Percentiles rank a stretch among this genome's conserved stretches.
phyloP scores from a whole-genome alignment of 2,113 vertebrate genomes.

The Perognathus longimembris region DNA sequence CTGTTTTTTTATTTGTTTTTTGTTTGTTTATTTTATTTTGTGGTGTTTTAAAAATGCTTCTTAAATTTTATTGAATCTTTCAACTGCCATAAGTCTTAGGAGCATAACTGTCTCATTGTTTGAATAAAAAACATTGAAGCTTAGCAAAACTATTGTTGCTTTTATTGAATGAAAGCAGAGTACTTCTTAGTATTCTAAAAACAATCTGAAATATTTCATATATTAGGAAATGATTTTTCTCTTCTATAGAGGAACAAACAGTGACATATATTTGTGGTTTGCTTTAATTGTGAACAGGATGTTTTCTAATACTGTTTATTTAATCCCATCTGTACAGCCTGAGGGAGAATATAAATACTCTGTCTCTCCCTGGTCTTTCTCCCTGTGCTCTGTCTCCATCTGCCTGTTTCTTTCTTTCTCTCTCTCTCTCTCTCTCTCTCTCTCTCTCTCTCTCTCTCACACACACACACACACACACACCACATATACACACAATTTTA shows the following conservation, averaged over 20 bases:
- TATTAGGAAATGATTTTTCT: not conserved
- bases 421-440: not conserved
- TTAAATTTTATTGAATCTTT: not conserved
- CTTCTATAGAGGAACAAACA: not conserved
- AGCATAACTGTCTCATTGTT: not conserved
- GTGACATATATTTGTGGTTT: not conserved
- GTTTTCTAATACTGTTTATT: not conserved
- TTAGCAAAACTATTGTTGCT: not conserved
- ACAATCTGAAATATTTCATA: not conserved
- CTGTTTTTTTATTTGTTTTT: too few species aligned
- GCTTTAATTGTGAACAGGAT: not conserved
- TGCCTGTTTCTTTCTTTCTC: not conserved
- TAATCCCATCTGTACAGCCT: rapidly evolving
- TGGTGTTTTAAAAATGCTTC: too few species aligned
- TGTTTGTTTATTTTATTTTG: too few species aligned
- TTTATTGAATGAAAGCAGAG: not conserved
- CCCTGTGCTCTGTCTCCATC: not conserved
- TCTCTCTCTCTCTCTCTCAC: too few species aligned
- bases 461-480: not conserved
- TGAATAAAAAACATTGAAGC: not conserved
- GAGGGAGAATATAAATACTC: too few species aligned
- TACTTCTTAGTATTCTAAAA: not conserved
- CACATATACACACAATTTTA: not conserved
- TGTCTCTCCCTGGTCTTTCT: not conserved
- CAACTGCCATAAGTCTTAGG: not conserved